Percentiles rank a stretch among this genome's conserved stretches.
These are phyloP conservation scores for Hanleya hanleyi DNA, from an alignment of 2,888 invertebrate species.

Conservation along the genomic window DNA sequence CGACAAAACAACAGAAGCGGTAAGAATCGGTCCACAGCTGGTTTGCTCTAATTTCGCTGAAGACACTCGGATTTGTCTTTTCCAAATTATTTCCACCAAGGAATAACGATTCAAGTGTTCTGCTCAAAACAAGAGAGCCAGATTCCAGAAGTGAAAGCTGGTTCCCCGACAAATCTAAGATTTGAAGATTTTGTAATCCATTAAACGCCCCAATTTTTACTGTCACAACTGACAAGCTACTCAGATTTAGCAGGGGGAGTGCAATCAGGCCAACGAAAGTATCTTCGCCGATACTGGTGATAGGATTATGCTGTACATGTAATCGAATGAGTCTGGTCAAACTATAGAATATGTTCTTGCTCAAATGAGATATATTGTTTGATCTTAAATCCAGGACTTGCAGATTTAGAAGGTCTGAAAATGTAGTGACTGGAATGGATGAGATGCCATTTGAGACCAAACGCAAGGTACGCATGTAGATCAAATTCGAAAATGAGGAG, in stretches of 20 bases:
- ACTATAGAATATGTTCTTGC: not conserved
- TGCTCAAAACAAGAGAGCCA: constrained; percentile 14
- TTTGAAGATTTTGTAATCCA: constrained; percentile 12
- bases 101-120: constrained; percentile 7
- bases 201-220: not conserved
- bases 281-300: not conserved
- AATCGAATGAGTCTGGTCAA: not conserved
- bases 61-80: not conserved
- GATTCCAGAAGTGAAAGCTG: constrained; percentile 27
- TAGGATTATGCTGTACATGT: not conserved
- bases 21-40: not conserved
- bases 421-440: not conserved
- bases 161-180: constrained; percentile 27
- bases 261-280: not conserved
- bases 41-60: not conserved
- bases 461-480: not conserved
- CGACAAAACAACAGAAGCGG: not conserved
- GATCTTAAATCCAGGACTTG: not conserved
- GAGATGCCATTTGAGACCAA: not conserved
- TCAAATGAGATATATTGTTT: not conserved
- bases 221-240: not conserved
- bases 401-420: not conserved
- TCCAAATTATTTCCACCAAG: not conserved
- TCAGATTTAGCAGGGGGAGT: not conserved
- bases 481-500: not conserved